Base-by-base conservation (phyloP, 2,888 invertebrate genomes). In the Sminthurinus aureus region DNA sequence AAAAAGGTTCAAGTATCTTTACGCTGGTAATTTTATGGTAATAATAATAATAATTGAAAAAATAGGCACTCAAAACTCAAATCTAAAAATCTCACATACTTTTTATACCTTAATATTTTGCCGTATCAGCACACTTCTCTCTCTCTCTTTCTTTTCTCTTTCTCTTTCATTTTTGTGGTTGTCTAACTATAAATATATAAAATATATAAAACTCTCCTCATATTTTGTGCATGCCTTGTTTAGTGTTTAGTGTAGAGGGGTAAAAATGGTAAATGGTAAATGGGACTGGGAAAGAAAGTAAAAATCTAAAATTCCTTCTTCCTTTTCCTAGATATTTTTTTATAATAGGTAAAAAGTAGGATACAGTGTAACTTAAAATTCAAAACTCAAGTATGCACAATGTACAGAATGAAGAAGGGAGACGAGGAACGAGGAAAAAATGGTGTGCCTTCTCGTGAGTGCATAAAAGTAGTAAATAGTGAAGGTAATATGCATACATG, bases 81-180 rank as follows among this genome's bases (percentile, higher is more conserved):
- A 38, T 4, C 38, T 38, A 1, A 38, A 38, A 38, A 1, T 38
- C 38, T 38, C 6, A 38, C 38, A 38, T 38, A 38, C 38, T 4
- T 38, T 38, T n/a, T n/a, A n/a, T 38, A 38, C 38, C 38, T 38
- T 4, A 38, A 38, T 38, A 38, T 64, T 64, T 64, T 64, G 3
- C 15, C 15, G n/a, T 18, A 64, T 64, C 64, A 18, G n/a, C n/a
- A 69, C n/a, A 20, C n/a, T 20, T 69, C 9, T 69, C 22, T 11
- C n/a, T 18, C n/a, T 67, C n/a, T n/a, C 67, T n/a, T 67, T 67
- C 18, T 67, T n/a, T n/a, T 67, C n/a, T 69, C 67, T 69, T 22
- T 22, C 20, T 69, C 20, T n/a, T 20, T 69, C 20, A 1, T 6
- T 38, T 6, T 38, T 38, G 38, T 38, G 38, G 38, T 38, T 38